Conservation (phyloP, 2,113 vertebrate genomes). For the Odobenus rosmarus region DNA sequence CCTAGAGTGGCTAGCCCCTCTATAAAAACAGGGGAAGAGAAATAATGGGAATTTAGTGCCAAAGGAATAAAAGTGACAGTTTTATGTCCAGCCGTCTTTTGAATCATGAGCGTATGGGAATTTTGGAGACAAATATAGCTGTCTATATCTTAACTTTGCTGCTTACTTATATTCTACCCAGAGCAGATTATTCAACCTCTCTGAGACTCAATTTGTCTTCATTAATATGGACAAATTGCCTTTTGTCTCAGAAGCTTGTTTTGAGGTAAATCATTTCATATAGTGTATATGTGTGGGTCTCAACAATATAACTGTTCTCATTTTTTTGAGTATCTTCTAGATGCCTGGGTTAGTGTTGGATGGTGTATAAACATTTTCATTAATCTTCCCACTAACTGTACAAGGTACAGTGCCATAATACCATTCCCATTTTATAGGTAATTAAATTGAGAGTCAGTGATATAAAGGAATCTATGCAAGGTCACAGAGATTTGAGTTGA, state of each 20-base stretch:
- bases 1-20: background rate
- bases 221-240: background rate
- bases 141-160: background rate
- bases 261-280: background rate
- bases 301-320: background rate
- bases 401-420: background rate
- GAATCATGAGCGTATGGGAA: background rate
- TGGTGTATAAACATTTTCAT: background rate
- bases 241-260: background rate
- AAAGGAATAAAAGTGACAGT: background rate
- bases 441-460: background rate
- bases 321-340: background rate
- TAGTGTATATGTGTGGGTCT: background rate
- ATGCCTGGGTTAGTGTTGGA: background rate
- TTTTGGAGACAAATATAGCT: background rate
- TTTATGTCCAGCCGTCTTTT: background rate
- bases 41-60: background rate
- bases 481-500: background rate
- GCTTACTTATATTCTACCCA: background rate
- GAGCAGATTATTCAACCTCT: background rate
- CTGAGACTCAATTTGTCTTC: background rate
- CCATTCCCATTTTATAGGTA: background rate
- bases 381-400: background rate
- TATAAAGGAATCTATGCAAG: background rate
- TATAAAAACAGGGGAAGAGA: background rate